Evolutionary conservation across 37 sponge, comb jelly and placozoan genomes (phyloP).

Genomic region (Aplysina aerophoba): DNA sequence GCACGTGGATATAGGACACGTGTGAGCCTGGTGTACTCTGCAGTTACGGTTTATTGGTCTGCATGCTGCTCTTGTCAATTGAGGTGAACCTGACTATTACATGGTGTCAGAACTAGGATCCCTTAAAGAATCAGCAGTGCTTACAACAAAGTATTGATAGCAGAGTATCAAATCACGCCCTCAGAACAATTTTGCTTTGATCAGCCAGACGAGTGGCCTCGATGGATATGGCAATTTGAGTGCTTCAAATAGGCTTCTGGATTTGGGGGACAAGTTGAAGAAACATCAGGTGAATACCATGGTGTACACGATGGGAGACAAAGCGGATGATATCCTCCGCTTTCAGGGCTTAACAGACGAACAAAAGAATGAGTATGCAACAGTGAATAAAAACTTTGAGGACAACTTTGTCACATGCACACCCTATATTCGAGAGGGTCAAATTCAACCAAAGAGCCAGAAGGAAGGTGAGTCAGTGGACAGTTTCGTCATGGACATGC

Average conservation of each 20-base stretch:
- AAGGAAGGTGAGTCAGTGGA: neutral
- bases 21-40: no score
- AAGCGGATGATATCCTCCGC: constrained; percentile 32
- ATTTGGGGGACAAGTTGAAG: constrained; percentile 21
- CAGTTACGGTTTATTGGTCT: no score
- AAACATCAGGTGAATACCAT: constrained; percentile 39
- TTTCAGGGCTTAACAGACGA: neutral
- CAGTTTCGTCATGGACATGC: neutral
- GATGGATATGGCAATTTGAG: constrained; percentile 40
- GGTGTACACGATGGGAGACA: constrained; percentile 46
- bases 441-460: neutral
- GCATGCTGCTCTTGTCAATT: no score
- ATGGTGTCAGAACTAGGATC: no score
- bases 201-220: constrained; percentile 34
- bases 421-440: neutral
- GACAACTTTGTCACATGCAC: neutral
- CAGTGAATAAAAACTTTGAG: neutral
- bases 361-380: neutral
- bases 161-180: neutral
- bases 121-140: no score
- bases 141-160: no score
- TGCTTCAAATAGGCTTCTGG: constrained; percentile 16
- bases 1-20: no score
- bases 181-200: constrained; percentile 21
- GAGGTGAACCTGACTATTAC: no score